Conservation (phyloP, 2,888 invertebrate genomes). For the Holacanthella duospinosa region DNA sequence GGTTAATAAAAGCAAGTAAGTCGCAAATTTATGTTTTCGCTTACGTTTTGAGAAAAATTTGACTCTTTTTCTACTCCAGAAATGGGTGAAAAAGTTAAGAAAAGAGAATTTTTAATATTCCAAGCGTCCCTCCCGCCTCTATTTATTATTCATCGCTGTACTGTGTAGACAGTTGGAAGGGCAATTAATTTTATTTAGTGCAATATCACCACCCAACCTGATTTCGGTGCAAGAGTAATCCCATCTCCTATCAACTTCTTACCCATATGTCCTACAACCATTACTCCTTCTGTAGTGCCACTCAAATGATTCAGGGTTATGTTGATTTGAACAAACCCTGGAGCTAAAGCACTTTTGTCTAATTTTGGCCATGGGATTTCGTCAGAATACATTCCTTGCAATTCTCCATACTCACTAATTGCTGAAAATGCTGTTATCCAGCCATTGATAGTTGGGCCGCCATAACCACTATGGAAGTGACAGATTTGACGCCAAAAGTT, state of each 20-base stretch:
- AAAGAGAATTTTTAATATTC: too few species aligned
- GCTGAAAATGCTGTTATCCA: constrained; percentile 24
- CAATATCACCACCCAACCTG: too few species aligned
- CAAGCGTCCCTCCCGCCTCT: too few species aligned
- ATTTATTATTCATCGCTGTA: too few species aligned
- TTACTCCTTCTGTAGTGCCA: constrained; percentile 1
- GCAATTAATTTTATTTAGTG: too few species aligned
- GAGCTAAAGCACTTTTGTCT: constrained; percentile 11
- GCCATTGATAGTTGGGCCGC: constrained; percentile 11
- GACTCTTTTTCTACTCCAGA: too few species aligned
- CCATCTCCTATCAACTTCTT: constrained; percentile 12
- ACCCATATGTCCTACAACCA: constrained; percentile 25
- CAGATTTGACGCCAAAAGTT: constrained; percentile 21
- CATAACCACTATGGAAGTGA: constrained; percentile 5
- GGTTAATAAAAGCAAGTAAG: too few species aligned
- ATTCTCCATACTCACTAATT: constrained; percentile 20
- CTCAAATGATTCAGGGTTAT: constrained; percentile 13
- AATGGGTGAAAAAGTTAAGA: too few species aligned
- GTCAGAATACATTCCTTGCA: constrained; percentile 8
- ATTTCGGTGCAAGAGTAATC: constrained; percentile 13
- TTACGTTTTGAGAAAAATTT: too few species aligned
- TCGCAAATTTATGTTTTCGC: too few species aligned
- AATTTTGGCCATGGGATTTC: constrained; percentile 7
- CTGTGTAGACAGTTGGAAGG: too few species aligned
- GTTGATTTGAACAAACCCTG: constrained; percentile 20